phyloP scores from a whole-genome alignment of 1,140 invertebrate species.

The Sminthurinus signatus region DNA sequence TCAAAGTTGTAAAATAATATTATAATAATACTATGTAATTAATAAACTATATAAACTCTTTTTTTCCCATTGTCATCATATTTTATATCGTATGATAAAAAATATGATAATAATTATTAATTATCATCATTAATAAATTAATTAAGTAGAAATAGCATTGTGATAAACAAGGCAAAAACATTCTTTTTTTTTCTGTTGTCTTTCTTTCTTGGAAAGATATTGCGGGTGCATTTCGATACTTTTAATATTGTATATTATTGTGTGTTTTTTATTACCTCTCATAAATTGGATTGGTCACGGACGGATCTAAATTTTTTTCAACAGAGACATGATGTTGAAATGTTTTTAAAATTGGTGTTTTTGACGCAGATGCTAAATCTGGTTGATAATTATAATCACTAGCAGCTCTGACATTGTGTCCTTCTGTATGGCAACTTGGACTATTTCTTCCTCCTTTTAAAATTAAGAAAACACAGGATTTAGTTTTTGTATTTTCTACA shows the following conservation, averaged over 20 bases:
- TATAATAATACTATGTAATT: too few relatives aligned
- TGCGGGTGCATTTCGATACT: neutral
- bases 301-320: conserved; percentile 48
- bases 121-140: too few relatives aligned
- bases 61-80: too few relatives aligned
- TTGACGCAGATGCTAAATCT: conserved; percentile 47
- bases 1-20: too few relatives aligned
- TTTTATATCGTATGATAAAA: too few relatives aligned
- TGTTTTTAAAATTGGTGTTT: conserved; percentile 51
- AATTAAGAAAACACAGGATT: too few relatives aligned
- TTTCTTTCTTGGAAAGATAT: neutral
- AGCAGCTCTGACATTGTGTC: conserved; percentile 68
- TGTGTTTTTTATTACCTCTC: conserved; percentile 48
- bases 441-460: conserved; percentile 21
- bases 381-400: conserved; percentile 49
- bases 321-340: conserved; percentile 38
- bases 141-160: too few relatives aligned
- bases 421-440: conserved; percentile 65
- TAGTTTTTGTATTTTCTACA: too few relatives aligned
- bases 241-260: neutral
- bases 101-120: too few relatives aligned
- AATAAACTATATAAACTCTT: too few relatives aligned
- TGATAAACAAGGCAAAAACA: too few relatives aligned
- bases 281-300: conserved; percentile 54
- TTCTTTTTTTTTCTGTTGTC: too few relatives aligned